Conservation (phyloP, 2,888 invertebrate genomes). For the Salpingus planirostris region DNA sequence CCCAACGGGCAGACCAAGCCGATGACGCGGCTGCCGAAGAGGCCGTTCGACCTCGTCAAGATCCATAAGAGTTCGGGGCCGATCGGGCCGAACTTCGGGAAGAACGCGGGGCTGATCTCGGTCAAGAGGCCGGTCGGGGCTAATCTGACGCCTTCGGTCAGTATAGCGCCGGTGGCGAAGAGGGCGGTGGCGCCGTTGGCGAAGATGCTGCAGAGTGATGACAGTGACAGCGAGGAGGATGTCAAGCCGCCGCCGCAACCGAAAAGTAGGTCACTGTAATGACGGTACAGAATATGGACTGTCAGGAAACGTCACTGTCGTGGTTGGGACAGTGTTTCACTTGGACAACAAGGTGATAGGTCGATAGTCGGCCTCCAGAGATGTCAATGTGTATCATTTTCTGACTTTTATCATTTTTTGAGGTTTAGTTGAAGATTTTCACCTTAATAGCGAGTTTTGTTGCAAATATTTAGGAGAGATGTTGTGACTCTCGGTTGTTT, state of each 20-base stretch:
- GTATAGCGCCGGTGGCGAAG: constrained; percentile 42
- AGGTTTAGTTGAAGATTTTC: too few relatives aligned
- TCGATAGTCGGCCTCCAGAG: too few relatives aligned
- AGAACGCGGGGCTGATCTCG: constrained; percentile 14
- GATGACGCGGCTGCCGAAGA: constrained; percentile 37
- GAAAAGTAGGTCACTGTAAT: too few relatives aligned
- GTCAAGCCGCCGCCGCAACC: constrained; percentile 11
- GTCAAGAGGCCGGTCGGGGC: constrained; percentile 22
- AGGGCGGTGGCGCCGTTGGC: constrained; percentile 24
- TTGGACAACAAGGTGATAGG: too few relatives aligned
- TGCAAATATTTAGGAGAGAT: too few relatives aligned
- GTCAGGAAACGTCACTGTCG: too few relatives aligned
- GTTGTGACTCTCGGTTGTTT: too few relatives aligned
- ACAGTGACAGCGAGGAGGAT: constrained; percentile 31
- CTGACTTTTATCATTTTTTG: too few relatives aligned
- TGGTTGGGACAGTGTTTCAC: too few relatives aligned
- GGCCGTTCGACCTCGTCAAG: constrained; percentile 37
- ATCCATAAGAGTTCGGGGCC: constrained; percentile 27
- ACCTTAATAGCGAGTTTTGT: too few relatives aligned
- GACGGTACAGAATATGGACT: not conserved
- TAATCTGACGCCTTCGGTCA: constrained; percentile 44
- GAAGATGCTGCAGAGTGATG: constrained; percentile 29
- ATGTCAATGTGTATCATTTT: too few relatives aligned
- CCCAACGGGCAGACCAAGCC: constrained; percentile 42
- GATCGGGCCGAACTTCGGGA: constrained; percentile 7